These are phyloP conservation scores for Agrypnus murinus DNA, from an alignment of 2,888 invertebrate species.

Conservation along the genomic window DNA sequence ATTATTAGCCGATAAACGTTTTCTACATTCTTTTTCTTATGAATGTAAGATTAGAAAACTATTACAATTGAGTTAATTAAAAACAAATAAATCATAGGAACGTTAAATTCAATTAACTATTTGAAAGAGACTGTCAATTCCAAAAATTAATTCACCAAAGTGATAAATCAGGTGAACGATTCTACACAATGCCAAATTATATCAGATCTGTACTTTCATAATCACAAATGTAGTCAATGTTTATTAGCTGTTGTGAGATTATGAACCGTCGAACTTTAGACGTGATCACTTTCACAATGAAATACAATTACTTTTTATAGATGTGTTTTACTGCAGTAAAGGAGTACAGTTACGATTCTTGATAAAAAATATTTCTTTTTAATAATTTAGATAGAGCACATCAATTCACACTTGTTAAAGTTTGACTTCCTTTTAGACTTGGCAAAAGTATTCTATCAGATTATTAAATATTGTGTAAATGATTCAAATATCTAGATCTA, in stretches of 20 bases:
- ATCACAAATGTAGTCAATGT: slow-evolving; percentile 36
- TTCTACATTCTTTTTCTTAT: too few relatives aligned
- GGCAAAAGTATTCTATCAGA: too few relatives aligned
- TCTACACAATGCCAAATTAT: slow-evolving; percentile 33
- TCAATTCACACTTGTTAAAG: too few relatives aligned
- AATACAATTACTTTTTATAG: slow-evolving; percentile 13
- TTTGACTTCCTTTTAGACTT: too few relatives aligned
- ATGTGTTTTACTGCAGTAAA: too few relatives aligned
- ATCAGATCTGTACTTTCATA: slow-evolving; percentile 46
- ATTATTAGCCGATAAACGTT: too few relatives aligned
- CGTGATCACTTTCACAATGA: slow-evolving; percentile 46
- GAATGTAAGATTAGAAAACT: too few relatives aligned
- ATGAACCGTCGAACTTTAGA: slow-evolving; percentile 37
- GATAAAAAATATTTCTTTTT: too few relatives aligned
- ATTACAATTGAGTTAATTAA: background rate
- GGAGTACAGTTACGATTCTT: too few relatives aligned
- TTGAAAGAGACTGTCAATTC: slow-evolving; percentile 36
- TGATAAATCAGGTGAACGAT: slow-evolving; percentile 44
- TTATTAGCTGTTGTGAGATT: slow-evolving; percentile 35
- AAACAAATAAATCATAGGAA: slow-evolving; percentile 8
- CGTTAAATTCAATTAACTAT: slow-evolving; percentile 34
- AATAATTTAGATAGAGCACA: too few relatives aligned
- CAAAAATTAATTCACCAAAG: slow-evolving; percentile 31
- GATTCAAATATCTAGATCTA: too few relatives aligned
- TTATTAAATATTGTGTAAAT: too few relatives aligned